phyloP scores from a whole-genome alignment of 2,797 vertebrate species.

The Champsocephalus esox region DNA sequence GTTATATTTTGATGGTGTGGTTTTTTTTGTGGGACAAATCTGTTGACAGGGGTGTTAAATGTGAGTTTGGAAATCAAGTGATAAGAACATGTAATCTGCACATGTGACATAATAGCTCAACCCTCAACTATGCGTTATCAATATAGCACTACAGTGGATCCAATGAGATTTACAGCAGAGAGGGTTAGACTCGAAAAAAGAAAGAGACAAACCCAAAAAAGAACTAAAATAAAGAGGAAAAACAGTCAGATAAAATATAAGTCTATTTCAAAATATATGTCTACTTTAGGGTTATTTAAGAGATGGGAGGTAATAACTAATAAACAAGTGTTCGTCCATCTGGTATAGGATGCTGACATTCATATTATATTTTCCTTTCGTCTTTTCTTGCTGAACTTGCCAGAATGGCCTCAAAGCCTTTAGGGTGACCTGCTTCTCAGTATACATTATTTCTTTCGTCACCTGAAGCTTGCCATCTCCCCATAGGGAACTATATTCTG shows the following conservation, averaged over 20 bases:
- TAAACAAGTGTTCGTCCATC: slow-evolving; percentile 5
- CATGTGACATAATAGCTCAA: too few species aligned
- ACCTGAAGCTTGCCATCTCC: slow-evolving; percentile 30
- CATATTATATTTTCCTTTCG: slow-evolving; percentile 3
- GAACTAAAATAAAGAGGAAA: background rate
- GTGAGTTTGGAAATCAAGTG: too few species aligned
- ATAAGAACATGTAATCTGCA: too few species aligned
- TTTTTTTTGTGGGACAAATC: background rate
- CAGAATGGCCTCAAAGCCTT: slow-evolving; percentile 25
- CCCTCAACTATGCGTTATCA: too few species aligned
- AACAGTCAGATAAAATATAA: background rate
- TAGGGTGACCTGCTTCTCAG: slow-evolving; percentile 26
- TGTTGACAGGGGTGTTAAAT: too few species aligned
- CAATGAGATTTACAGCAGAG: background rate
- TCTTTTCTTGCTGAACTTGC: slow-evolving; percentile 51
- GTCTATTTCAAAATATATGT: background rate
- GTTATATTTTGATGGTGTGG: background rate
- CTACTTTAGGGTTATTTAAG: background rate
- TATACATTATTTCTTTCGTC: slow-evolving; percentile 48
- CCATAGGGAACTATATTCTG: slow-evolving; percentile 42
- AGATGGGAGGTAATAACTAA: background rate
- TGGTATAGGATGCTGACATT: slow-evolving; percentile 4
- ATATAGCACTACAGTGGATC: too few species aligned
- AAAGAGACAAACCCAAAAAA: background rate
- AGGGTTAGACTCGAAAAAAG: background rate